These are phyloP conservation scores for Lasioglossum baleicum DNA, from an alignment of 1,140 invertebrate species.

Conservation along the genomic window DNA sequence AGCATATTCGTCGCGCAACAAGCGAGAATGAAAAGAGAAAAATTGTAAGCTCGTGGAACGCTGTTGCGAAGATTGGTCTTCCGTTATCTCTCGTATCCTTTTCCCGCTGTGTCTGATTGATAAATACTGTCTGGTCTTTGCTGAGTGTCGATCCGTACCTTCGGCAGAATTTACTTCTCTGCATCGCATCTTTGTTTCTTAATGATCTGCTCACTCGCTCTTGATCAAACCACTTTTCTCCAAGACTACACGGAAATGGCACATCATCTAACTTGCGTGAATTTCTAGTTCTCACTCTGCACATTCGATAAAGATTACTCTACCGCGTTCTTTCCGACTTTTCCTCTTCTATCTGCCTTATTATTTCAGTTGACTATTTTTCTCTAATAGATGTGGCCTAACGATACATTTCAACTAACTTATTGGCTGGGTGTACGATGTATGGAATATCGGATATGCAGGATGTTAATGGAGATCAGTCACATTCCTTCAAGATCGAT, in stretches of 20 bases:
- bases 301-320: constrained; percentile 65
- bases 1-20: not conserved
- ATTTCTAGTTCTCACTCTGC: constrained; percentile 69
- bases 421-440: constrained; percentile 51
- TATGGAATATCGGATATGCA: constrained; percentile 36
- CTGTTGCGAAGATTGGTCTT: constrained; percentile 43
- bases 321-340: constrained; percentile 62
- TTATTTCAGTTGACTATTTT: constrained; percentile 74
- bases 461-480: constrained; percentile 31
- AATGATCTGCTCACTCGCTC: constrained; percentile 58
- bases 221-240: constrained; percentile 54
- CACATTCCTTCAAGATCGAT: not conserved
- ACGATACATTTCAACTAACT: constrained; percentile 44
- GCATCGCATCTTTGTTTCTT: constrained; percentile 54
- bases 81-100: constrained; percentile 21
- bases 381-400: constrained; percentile 56
- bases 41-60: not conserved
- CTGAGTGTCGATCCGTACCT: constrained; percentile 49
- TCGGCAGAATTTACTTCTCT: constrained; percentile 53
- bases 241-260: constrained; percentile 64
- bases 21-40: not conserved
- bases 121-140: constrained; percentile 70
- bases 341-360: constrained; percentile 65
- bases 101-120: constrained; percentile 48
- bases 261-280: constrained; percentile 68